Percentiles rank a stretch among this genome's conserved stretches.
These are phyloP conservation scores for Rhyacichthys aspro DNA, from an alignment of 2,797 vertebrate genomes.

Conservation along the genomic window DNA sequence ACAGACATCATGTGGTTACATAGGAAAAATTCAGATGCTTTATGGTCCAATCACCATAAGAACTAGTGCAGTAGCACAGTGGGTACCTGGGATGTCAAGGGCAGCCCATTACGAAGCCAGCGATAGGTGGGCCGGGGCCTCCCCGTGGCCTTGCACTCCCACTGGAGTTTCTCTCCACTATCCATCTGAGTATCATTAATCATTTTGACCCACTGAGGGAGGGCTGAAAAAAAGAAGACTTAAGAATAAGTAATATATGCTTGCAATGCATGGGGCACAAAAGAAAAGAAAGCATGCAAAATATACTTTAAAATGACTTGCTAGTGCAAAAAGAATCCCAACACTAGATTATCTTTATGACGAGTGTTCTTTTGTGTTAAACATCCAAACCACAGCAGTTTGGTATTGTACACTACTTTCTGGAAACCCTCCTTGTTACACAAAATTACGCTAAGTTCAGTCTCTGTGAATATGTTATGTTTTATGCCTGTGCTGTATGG, in stretches of 20 bases:
- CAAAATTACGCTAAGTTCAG: too few species aligned
- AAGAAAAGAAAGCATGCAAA: neutral
- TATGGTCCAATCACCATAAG: conserved; percentile 23
- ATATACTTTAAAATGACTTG: neutral
- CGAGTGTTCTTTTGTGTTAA: neutral
- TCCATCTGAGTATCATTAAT: conserved; percentile 94
- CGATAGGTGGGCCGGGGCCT: conserved; percentile 91
- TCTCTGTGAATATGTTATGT: conserved; percentile 7
- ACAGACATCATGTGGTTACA: neutral
- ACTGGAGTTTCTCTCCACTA: conserved; percentile 91
- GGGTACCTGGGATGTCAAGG: conserved; percentile 81
- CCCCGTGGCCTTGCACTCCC: conserved; percentile 94
- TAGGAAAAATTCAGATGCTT: conserved; percentile 37
- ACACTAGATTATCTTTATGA: conserved; percentile 1
- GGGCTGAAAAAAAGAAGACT: conserved; percentile 74
- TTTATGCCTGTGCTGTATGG: conserved; percentile 8
- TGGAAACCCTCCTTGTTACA: too few species aligned
- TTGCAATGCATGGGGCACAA: conserved; percentile 42
- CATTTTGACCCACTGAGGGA: conserved; percentile 91
- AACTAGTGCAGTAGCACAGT: conserved; percentile 11
- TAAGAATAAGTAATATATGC: conserved; percentile 59
- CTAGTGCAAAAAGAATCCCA: neutral
- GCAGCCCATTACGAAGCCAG: conserved; percentile 90
- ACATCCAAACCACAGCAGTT: conserved; percentile 1
- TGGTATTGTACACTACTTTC: neutral